Percentiles rank a stretch among this genome's conserved stretches.
Conservation (phyloP, 2,113 vertebrate genomes). For the Patagioenas fasciata region DNA sequence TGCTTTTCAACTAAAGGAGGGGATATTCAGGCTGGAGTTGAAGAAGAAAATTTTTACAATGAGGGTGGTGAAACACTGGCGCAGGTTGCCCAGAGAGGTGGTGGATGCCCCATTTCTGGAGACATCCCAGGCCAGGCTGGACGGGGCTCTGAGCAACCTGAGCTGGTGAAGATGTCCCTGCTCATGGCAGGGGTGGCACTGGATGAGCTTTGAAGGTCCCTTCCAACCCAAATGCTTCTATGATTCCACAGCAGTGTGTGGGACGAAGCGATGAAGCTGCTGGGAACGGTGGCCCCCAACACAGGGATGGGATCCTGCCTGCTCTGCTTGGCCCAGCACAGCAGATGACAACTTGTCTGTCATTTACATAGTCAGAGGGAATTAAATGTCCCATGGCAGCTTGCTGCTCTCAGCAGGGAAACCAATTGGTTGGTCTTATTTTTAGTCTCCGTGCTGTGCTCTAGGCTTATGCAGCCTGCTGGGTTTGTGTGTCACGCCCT, state of each 20-base stretch:
- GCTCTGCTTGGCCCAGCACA: neutral
- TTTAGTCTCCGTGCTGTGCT: neutral
- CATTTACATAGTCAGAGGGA: neutral
- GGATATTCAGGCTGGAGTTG: too few relatives aligned
- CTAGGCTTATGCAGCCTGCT: neutral
- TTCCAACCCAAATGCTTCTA: too few relatives aligned
- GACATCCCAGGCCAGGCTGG: too few relatives aligned
- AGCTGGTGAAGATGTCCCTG: too few relatives aligned
- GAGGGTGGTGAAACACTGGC: too few relatives aligned
- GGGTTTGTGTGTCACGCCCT: neutral
- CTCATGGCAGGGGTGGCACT: too few relatives aligned
- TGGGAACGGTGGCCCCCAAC: neutral
- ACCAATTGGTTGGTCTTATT: neutral
- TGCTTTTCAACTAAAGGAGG: too few relatives aligned
- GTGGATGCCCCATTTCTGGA: too few relatives aligned
- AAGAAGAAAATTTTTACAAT: too few relatives aligned
- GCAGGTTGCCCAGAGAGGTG: too few relatives aligned
- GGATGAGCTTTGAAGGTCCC: too few relatives aligned
- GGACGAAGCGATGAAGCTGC: neutral
- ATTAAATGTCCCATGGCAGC: neutral
- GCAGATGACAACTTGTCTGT: neutral
- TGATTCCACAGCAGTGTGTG: rapidly evolving
- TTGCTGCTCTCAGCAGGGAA: conserved; percentile 11
- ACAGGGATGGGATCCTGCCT: neutral
- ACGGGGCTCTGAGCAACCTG: too few relatives aligned